Percentiles rank a stretch among this genome's conserved stretches.
phyloP scores from a whole-genome alignment of 2,113 vertebrate species.

The Gymnarchus niloticus region DNA sequence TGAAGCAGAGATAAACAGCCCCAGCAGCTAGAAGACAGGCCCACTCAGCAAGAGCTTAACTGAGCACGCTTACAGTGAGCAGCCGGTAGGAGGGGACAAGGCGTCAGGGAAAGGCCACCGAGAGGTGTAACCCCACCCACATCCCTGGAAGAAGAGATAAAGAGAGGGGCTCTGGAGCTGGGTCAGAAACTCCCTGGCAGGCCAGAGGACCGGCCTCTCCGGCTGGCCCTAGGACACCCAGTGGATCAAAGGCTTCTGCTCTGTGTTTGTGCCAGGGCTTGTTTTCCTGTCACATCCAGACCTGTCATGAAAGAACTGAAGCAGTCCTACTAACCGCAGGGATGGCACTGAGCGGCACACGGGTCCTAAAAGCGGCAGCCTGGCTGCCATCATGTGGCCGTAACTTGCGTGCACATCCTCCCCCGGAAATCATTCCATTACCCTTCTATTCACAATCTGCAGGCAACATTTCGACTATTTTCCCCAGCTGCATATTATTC shows the following conservation, averaged over 20 bases:
- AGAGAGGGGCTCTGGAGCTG: constrained; percentile 19
- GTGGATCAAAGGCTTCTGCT: constrained; percentile 42
- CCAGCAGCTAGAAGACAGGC: constrained; percentile 43
- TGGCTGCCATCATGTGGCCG: too few species aligned
- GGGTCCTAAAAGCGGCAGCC: too few species aligned
- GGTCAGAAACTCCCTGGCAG: constrained; percentile 47
- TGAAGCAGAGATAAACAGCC: constrained; percentile 58
- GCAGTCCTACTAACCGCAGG: too few species aligned
- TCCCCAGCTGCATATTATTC: constrained; percentile 24
- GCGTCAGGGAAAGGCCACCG: constrained; percentile 55
- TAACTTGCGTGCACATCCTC: background rate
- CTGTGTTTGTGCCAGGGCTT: background rate
- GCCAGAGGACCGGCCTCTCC: constrained; percentile 58
- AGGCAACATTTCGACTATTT: constrained; percentile 18
- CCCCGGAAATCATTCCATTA: background rate
- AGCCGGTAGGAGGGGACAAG: constrained; percentile 44
- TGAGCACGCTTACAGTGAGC: constrained; percentile 41
- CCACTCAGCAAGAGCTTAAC: constrained; percentile 40
- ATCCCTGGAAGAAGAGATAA: constrained; percentile 67
- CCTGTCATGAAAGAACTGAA: too few species aligned
- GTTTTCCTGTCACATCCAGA: background rate
- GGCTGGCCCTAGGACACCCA: constrained; percentile 50
- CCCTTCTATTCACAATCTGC: constrained; percentile 21
- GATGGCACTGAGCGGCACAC: too few species aligned
- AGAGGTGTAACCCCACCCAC: constrained; percentile 46